These are phyloP conservation scores for Calliopum simillimum DNA, from an alignment of 2,888 invertebrate genomes.

Conservation along the genomic window DNA sequence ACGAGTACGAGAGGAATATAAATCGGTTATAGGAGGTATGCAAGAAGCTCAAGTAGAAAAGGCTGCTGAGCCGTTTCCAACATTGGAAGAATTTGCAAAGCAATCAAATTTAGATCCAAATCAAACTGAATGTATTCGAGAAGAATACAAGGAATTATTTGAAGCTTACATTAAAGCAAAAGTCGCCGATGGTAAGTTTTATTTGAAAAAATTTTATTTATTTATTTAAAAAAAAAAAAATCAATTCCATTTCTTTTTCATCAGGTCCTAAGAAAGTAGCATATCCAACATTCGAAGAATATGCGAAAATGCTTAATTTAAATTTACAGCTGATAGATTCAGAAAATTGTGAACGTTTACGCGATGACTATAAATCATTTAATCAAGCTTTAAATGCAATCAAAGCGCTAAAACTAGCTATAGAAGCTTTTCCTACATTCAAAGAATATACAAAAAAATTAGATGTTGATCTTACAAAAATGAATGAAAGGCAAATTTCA, in stretches of 20 bases:
- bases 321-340: constrained; percentile 59
- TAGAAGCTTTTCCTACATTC: neutral
- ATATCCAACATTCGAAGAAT: constrained; percentile 67
- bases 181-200: constrained; percentile 33
- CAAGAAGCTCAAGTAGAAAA: too few relatives aligned
- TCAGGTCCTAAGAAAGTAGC: too few relatives aligned
- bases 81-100: neutral
- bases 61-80: neutral
- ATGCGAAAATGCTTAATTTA: constrained; percentile 68
- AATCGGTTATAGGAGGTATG: too few relatives aligned
- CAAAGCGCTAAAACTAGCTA: too few relatives aligned
- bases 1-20: constrained; percentile 47
- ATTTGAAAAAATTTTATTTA: too few relatives aligned
- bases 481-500: neutral
- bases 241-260: too few relatives aligned
- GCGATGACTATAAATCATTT: too few relatives aligned
- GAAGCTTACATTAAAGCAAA: constrained; percentile 45
- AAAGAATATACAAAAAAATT: neutral
- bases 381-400: too few relatives aligned
- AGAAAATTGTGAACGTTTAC: constrained; percentile 66
- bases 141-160: constrained; percentile 57
- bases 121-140: constrained; percentile 52
- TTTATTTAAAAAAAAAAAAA: neutral
- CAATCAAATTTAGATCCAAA: neutral
- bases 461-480: neutral